These are phyloP conservation scores for Sylvicola cinctus DNA, from an alignment of 2,888 invertebrate genomes.

Conservation along the genomic window DNA sequence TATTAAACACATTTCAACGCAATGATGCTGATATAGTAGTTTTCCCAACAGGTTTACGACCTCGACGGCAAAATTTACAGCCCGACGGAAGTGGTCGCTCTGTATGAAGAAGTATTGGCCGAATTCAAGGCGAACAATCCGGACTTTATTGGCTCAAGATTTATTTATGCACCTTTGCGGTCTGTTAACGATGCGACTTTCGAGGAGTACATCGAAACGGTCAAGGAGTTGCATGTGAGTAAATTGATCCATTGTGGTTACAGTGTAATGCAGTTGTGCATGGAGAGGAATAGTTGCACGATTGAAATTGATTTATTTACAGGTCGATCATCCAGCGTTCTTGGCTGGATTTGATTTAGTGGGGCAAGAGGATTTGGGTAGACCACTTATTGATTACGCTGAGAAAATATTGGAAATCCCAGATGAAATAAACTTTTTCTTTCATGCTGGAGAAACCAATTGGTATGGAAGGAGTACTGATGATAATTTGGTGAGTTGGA, in stretches of 20 bases:
- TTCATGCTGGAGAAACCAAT: slow-evolving; percentile 68
- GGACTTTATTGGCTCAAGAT: slow-evolving; percentile 42
- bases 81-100: slow-evolving; percentile 31
- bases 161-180: slow-evolving; percentile 46
- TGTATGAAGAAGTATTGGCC: slow-evolving; percentile 34
- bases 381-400: slow-evolving; percentile 37
- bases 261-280: too few relatives aligned
- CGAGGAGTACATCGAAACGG: slow-evolving; percentile 24
- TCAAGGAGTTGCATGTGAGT: slow-evolving; percentile 15
- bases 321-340: slow-evolving; percentile 35
- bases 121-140: slow-evolving; percentile 36
- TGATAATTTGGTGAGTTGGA: slow-evolving; percentile 36
- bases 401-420: slow-evolving; percentile 30
- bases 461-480: slow-evolving; percentile 47
- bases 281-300: too few relatives aligned
- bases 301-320: slow-evolving; percentile 20
- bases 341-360: slow-evolving; percentile 65
- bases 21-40: too few relatives aligned
- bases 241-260: too few relatives aligned
- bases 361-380: slow-evolving; percentile 54
- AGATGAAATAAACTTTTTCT: slow-evolving; percentile 40
- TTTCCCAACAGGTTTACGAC: slow-evolving; percentile 32
- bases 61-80: slow-evolving; percentile 36
- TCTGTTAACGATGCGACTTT: slow-evolving; percentile 23
- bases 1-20: too few relatives aligned